phyloP scores from a whole-genome alignment of 1,140 invertebrate genomes.

The Phthorimaea operculella region DNA sequence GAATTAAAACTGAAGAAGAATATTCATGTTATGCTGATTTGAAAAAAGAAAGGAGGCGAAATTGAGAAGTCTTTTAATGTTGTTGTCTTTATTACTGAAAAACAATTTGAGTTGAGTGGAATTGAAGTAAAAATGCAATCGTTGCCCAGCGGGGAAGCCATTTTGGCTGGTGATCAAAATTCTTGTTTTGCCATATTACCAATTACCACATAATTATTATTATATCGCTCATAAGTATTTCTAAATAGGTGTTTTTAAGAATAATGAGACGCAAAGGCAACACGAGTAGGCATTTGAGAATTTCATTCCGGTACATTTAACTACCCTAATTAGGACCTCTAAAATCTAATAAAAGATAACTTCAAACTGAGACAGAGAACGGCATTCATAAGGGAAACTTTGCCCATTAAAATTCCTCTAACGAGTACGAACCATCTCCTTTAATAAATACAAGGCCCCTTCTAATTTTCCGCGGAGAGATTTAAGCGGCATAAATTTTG shows the following conservation, averaged over 20 bases:
- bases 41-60: too few relatives aligned
- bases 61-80: too few relatives aligned
- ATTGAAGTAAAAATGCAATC: too few relatives aligned
- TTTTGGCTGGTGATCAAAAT: too few relatives aligned
- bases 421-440: constrained; percentile 59
- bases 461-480: constrained; percentile 64
- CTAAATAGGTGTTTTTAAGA: not conserved
- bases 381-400: constrained; percentile 65
- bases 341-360: constrained; percentile 64
- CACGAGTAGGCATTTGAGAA: constrained; percentile 33
- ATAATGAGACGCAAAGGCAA: constrained; percentile 6
- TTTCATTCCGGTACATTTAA: constrained; percentile 52
- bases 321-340: constrained; percentile 58
- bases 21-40: too few relatives aligned
- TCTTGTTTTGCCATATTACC: too few relatives aligned
- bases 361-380: constrained; percentile 44
- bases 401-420: constrained; percentile 64
- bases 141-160: too few relatives aligned
- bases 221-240: too few relatives aligned
- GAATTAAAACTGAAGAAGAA: too few relatives aligned
- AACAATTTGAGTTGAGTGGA: too few relatives aligned
- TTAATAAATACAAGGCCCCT: constrained; percentile 63
- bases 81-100: too few relatives aligned
- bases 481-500: constrained; percentile 63
- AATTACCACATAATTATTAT: too few relatives aligned